A percentile compares a stretch with the other conserved stretches of the same genome.
These are phyloP conservation scores for Nymphalis c-album DNA, from an alignment of 2,888 invertebrate species.

Conservation along the genomic window DNA sequence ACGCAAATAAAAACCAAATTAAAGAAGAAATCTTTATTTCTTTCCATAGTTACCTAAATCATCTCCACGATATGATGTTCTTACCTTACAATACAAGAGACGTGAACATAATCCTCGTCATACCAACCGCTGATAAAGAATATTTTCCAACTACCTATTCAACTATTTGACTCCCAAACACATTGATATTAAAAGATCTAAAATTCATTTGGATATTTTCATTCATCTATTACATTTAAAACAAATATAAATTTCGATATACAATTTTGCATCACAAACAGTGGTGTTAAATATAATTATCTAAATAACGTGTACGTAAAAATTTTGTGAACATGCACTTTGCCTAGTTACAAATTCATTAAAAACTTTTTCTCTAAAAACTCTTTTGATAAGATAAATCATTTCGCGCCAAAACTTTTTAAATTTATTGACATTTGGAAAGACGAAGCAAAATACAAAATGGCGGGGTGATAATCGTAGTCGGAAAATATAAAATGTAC, in stretches of 20 bases:
- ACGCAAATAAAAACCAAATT: constrained; percentile 46
- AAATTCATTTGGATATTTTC: constrained; percentile 1
- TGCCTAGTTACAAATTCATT: constrained; percentile 2
- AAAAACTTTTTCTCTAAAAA: constrained; percentile 10
- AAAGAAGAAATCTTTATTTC: constrained; percentile 76
- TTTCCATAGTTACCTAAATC: constrained; percentile 72
- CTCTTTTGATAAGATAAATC: not conserved
- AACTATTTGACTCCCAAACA: constrained; percentile 26
- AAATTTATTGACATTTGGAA: not conserved
- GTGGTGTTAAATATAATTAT: constrained; percentile 5
- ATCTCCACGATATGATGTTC: constrained; percentile 77
- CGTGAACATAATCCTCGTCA: constrained; percentile 46
- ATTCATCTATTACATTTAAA: constrained; percentile 1
- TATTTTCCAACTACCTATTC: constrained; percentile 17
- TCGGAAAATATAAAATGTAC: constrained; percentile 14
- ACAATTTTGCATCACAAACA: constrained; percentile 9
- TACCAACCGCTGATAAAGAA: constrained; percentile 10
- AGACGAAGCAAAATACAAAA: not conserved
- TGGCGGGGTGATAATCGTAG: constrained; percentile 2
- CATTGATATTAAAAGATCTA: constrained; percentile 6
- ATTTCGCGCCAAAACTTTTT: not conserved
- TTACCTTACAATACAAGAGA: constrained; percentile 66
- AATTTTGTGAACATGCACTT: constrained; percentile 7
- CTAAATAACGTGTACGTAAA: constrained; percentile 7
- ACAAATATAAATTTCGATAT: constrained; percentile 9